Evolutionary conservation across 23 tunicate genomes (phyloP).

Genomic region (Styela plicata): DNA sequence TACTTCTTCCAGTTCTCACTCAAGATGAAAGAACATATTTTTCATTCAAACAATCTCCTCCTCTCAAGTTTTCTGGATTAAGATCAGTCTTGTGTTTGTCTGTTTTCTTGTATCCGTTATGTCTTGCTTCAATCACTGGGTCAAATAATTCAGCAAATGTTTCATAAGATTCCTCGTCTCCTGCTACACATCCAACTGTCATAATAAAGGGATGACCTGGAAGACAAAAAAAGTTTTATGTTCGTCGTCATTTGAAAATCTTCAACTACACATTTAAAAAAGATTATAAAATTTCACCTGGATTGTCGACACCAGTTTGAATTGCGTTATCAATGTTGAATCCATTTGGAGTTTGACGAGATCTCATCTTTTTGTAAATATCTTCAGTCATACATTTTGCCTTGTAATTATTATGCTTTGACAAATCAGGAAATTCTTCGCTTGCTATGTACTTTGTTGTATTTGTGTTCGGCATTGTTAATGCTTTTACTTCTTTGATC

Average conservation of each 20-base stretch:
- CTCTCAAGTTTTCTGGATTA: conserved; percentile 56
- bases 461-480: neutral
- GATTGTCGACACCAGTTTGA: conserved; percentile 43
- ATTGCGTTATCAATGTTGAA: conserved; percentile 54
- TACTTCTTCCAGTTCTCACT: conserved; percentile 96
- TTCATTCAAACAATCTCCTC: conserved; percentile 78
- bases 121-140: conserved; percentile 90
- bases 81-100: conserved; percentile 92
- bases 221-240: too few relatives aligned
- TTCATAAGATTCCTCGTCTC: conserved; percentile 90
- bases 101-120: conserved; percentile 82
- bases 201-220: conserved; percentile 97
- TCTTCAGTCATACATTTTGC: conserved; percentile 67
- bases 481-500: too few relatives aligned
- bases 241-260: too few relatives aligned
- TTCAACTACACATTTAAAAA: too few relatives aligned
- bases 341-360: conserved; percentile 66
- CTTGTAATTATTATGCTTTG: conserved; percentile 77
- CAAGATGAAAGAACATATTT: conserved; percentile 94
- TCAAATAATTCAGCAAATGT: conserved; percentile 90
- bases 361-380: conserved; percentile 39
- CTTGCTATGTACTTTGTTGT: conserved; percentile 53
- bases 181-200: conserved; percentile 99
- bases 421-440: conserved; percentile 87
- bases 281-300: conserved; percentile 33